Evolutionary conservation across 2,888 invertebrate genomes (phyloP), one percentile per base, ranked within the genome.

Genomic region (Lydus trimaculatus): DNA sequence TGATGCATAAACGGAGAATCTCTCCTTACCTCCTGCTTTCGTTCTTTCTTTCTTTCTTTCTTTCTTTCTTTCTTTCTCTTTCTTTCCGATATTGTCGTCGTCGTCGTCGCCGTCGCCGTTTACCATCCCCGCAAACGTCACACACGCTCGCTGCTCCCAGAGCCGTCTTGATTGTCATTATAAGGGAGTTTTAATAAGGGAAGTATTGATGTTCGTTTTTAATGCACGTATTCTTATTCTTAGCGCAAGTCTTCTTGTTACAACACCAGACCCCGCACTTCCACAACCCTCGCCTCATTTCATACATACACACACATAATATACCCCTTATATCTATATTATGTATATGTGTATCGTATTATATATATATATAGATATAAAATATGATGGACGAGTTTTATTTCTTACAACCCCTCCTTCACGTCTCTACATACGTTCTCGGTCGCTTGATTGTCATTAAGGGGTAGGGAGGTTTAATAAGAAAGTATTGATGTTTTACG

Each of bases 151-250:
- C 81, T 81, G 81, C 81, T 76, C 78, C 77, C 75, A 73, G 76
- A 75, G 76, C 70, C 78, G 79, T 80, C 83, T 83, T 83, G 83
- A 83, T 84, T 84, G 83, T 84, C 83, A 84, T 84, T 84, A 84
- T 83, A 82, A 83, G 84, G 83, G 83, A 83, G 83, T 84, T 84
- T 84, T 84, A 84, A 84, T 84, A 84, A 84, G 84, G 83, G 82
- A 84, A 84, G 84, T 84, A 84, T 84, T 84, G 84, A 84, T 84
- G 84, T 84, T 84, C 84, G 83, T 84, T 84, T 84, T 83, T 84
- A 84, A 83, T 84, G 83, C 82, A 83, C 83, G 83, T 83, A 83
- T 83, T 83, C 83, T 83, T 83, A 83, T 83, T 83, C 82, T 82
- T 82, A 80, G 81, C 82, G 82, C 82, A 81, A 81, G 78, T 79